Percentiles rank a stretch among this genome's conserved stretches.
phyloP scores from a whole-genome alignment of 2,113 vertebrate genomes.

The Chaetura pelagica region DNA sequence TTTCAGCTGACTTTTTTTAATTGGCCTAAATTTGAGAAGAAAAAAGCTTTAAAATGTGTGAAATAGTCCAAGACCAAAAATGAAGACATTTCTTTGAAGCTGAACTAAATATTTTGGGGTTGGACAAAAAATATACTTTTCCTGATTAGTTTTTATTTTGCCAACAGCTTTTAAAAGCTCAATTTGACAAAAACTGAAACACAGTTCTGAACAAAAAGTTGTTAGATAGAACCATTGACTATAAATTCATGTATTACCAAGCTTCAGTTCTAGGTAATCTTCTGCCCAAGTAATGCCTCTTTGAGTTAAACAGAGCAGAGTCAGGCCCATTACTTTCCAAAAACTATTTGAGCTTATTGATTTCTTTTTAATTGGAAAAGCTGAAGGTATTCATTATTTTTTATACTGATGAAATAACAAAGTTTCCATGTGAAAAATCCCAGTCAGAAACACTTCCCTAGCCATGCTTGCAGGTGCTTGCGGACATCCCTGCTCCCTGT shows the following conservation, averaged over 20 bases:
- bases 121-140: neutral
- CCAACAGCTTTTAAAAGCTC: neutral
- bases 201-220: neutral
- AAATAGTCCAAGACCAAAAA: neutral
- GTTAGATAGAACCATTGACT: neutral
- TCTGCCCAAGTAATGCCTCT: neutral
- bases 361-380: neutral
- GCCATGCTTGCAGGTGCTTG: too few relatives aligned
- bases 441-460: neutral
- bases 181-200: neutral
- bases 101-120: neutral
- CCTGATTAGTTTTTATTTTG: neutral
- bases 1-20: conserved; percentile 30
- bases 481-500: neutral
- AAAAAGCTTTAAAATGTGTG: neutral
- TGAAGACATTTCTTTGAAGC: neutral
- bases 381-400: neutral
- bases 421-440: neutral
- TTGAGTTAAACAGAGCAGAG: neutral
- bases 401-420: neutral
- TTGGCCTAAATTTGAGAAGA: neutral
- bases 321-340: neutral
- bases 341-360: neutral
- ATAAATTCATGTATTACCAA: neutral
- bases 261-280: neutral